These are phyloP conservation scores for Lycopodina hypogea DNA, from an alignment of 37 sponge, comb jelly and placozoan species.

Conservation along the genomic window DNA sequence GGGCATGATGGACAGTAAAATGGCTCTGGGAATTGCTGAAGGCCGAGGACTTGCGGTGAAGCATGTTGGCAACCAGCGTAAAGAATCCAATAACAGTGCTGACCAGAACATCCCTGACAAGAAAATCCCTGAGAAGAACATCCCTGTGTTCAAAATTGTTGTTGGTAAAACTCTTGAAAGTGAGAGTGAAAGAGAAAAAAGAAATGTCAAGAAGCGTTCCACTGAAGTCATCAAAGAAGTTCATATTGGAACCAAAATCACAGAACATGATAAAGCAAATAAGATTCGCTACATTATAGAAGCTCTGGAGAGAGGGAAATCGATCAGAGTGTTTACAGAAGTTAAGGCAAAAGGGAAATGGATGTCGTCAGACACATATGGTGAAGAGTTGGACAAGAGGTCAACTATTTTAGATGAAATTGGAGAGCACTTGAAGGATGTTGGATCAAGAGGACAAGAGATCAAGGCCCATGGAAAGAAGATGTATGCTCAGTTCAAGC, in stretches of 20 bases:
- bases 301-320: slow-evolving; percentile 21
- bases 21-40: slow-evolving; percentile 48
- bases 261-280: slow-evolving; percentile 41
- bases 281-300: slow-evolving; percentile 28
- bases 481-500: no score
- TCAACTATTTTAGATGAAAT: slow-evolving; percentile 6
- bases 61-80: background rate
- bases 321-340: slow-evolving; percentile 11
- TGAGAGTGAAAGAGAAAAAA: slow-evolving; percentile 11
- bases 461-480: no score
- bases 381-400: slow-evolving; percentile 16
- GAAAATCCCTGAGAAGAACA: background rate
- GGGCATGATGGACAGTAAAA: slow-evolving; percentile 42
- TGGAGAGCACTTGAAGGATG: background rate
- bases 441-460: background rate
- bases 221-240: slow-evolving; percentile 40
- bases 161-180: slow-evolving; percentile 23
- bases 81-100: background rate
- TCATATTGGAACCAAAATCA: slow-evolving; percentile 33
- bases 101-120: background rate
- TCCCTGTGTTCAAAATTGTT: slow-evolving; percentile 45
- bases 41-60: slow-evolving; percentile 22
- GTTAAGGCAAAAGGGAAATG: background rate
- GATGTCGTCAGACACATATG: background rate
- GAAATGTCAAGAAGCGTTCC: slow-evolving; percentile 36